A percentile compares a stretch with the other conserved stretches of the same genome.
Conservation (phyloP, 2,888 invertebrate species). For the Hirtodrosophila histrioides region DNA sequence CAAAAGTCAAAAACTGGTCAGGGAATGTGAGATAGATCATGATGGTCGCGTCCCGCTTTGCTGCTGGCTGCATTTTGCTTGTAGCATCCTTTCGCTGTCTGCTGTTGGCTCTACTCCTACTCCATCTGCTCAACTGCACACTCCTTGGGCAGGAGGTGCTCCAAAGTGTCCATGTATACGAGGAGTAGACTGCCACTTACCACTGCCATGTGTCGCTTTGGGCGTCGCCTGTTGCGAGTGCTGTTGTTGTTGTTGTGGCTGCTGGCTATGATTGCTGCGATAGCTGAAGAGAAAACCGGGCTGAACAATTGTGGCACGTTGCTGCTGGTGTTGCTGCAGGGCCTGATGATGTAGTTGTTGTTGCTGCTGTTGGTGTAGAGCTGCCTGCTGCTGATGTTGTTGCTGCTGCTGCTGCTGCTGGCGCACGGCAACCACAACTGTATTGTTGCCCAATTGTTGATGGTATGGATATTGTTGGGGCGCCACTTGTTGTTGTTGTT, state of each 20-base stretch:
- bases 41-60: constrained; percentile 37
- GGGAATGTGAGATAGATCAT: constrained; percentile 15
- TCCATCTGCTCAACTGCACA: constrained; percentile 16
- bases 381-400: constrained; percentile 65
- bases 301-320: constrained; percentile 76
- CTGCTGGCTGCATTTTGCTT: constrained; percentile 4
- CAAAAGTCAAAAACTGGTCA: constrained; percentile 10
- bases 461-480: constrained; percentile 69
- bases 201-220: constrained; percentile 69
- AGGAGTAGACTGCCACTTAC: constrained; percentile 58
- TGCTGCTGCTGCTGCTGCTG: constrained; percentile 71
- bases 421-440: constrained; percentile 72
- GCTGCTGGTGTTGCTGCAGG: constrained; percentile 59
- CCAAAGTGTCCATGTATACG: too few relatives aligned
- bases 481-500: constrained; percentile 42
- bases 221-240: constrained; percentile 35
- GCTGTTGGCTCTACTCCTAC: constrained; percentile 11
- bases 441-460: constrained; percentile 67
- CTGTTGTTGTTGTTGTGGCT: constrained; percentile 47
- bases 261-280: constrained; percentile 69
- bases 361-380: constrained; percentile 84
- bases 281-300: constrained; percentile 81
- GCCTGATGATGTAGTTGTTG: constrained; percentile 64
- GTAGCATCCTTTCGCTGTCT: constrained; percentile 1
- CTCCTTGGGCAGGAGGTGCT: neutral